These are phyloP conservation scores for Ips nitidus DNA, from an alignment of 1,140 invertebrate genomes.

Conservation along the genomic window DNA sequence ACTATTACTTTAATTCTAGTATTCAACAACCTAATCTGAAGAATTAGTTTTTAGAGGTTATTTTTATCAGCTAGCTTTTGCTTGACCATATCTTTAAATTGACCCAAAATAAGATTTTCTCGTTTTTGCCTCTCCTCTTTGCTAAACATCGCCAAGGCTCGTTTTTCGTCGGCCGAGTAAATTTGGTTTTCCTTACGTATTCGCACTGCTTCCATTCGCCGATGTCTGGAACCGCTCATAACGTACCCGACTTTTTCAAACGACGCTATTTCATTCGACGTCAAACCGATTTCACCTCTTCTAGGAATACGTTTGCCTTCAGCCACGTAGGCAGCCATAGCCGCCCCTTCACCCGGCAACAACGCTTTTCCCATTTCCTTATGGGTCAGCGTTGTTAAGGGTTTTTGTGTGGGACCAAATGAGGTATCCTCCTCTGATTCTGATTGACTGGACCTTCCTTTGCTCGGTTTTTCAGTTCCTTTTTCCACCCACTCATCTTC, in stretches of 20 bases:
- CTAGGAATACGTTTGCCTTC: conserved; percentile 98
- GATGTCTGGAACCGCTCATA: conserved; percentile 98
- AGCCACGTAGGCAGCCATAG: conserved; percentile 97
- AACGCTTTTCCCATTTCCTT: conserved; percentile 89
- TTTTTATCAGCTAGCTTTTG: conserved; percentile 64
- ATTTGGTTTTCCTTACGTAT: conserved; percentile 99
- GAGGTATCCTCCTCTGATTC: conserved; percentile 58
- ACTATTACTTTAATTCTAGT: too few species aligned
- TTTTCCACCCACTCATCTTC: conserved; percentile 70
- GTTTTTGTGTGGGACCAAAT: conserved; percentile 71
- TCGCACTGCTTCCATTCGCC: conserved; percentile 99
- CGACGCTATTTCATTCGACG: conserved; percentile 89
- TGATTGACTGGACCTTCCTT: conserved; percentile 14
- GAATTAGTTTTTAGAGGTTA: conserved; percentile 14
- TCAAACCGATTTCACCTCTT: conserved; percentile 97
- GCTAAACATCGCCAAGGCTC: conserved; percentile 96
- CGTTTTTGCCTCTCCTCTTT: conserved; percentile 95
- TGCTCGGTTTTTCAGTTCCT: conserved; percentile 49
- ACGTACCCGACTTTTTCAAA: conserved; percentile 97
- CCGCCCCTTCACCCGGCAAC: conserved; percentile 92
- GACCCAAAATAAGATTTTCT: conserved; percentile 93
- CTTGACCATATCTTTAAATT: conserved; percentile 90
- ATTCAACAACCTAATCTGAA: too few species aligned
- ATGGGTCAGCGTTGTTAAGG: conserved; percentile 69
- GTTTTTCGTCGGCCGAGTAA: conserved; percentile 98